Evolutionary conservation across 2,113 vertebrate genomes (phyloP).

Genomic region (Sinocyclocheilus grahami): DNA sequence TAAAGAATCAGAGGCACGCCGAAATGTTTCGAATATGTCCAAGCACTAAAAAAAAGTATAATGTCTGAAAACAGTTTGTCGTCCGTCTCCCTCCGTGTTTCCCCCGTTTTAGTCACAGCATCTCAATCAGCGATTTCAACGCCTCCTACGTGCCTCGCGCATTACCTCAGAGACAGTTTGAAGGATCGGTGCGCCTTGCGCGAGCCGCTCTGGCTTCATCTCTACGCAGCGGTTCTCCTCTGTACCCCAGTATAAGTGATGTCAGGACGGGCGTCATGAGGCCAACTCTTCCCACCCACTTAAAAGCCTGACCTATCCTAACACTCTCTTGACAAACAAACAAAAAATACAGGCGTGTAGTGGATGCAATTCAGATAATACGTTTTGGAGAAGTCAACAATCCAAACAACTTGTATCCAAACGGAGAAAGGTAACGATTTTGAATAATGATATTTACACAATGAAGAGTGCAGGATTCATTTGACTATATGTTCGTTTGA

Average conservation of each 20-base stretch:
- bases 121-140: slow-evolving; percentile 43
- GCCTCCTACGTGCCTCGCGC: slow-evolving; percentile 45
- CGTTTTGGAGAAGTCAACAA: neutral
- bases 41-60: neutral
- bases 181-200: slow-evolving; percentile 47
- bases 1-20: slow-evolving; percentile 2
- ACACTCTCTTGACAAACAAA: neutral
- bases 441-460: neutral
- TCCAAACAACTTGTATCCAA: neutral
- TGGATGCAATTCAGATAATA: neutral
- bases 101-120: slow-evolving; percentile 6
- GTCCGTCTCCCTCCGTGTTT: slow-evolving; percentile 1
- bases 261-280: slow-evolving; percentile 74
- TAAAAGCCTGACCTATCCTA: slow-evolving; percentile 39
- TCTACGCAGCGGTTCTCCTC: slow-evolving; percentile 67
- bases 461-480: neutral
- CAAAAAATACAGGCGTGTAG: slow-evolving; percentile 17
- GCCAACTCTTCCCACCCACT: slow-evolving; percentile 50
- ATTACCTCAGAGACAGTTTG: slow-evolving; percentile 45
- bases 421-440: neutral
- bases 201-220: slow-evolving; percentile 67
- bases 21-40: slow-evolving; percentile 7
- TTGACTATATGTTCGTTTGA: neutral
- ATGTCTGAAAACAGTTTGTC: neutral
- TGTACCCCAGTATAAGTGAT: slow-evolving; percentile 68